Evolutionary conservation across 2,888 invertebrate genomes (phyloP), one percentile per base, ranked within the genome.

Genomic region (Epinotia nisella): DNA sequence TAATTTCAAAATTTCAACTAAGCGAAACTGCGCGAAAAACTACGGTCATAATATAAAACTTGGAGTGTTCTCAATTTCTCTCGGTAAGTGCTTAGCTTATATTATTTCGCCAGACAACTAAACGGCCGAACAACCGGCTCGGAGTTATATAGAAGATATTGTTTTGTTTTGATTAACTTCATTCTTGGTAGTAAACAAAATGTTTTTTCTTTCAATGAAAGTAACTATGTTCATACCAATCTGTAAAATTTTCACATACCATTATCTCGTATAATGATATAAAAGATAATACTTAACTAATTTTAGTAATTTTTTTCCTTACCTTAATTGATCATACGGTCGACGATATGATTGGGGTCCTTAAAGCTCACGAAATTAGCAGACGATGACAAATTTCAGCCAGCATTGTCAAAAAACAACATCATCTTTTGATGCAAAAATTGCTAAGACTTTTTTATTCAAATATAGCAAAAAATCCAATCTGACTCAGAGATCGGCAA

Each of bases 401-500:
- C 15, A 45, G 45, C 41, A 11, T 10, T 2, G 41, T 1, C 3
- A 19, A 21, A 55, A 9, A 55, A 51, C 51, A 51, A 29, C 35
- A 35, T 35, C 35, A 35, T 35, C 35, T 17, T 53, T n/a, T n/a
- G 7, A 49, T 49, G n/a, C 49, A 49, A 5, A n/a, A n/a, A 49
- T n/a, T n/a, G 49, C n/a, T 35, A 62, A 29, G 1, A 10, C 9
- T 9, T 49, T 64, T 59, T 51, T 55, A 29, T 49, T 19, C 35
- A 29, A 55, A 67, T 53, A 53, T 13, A 61, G n/a, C n/a, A 39
- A 56, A 51, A 65, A 15, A 64, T 58, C 24, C n/a, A 45, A 58
- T 56, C n/a, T 45, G 74, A 74, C 72, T 76, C 74, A 75, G 71
- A 77, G 77, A 79, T 79, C 77, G 79, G 75, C 75, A 77, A 79